A percentile compares a stretch with the other conserved stretches of the same genome.
Conservation (phyloP, 2,113 vertebrate genomes). For the Petromus typicus region DNA sequence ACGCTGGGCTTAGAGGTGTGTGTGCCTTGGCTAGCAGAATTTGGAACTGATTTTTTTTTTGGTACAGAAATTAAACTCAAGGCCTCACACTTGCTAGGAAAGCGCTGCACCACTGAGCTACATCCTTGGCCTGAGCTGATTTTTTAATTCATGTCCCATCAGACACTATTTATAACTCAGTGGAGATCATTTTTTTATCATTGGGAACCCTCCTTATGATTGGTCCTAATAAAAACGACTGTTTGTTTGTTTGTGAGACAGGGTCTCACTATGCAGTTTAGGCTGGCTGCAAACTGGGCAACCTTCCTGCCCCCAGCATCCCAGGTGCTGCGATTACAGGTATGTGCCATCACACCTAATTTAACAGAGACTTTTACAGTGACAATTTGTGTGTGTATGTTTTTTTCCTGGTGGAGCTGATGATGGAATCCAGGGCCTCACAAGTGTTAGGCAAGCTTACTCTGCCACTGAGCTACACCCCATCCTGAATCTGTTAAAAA, state of each 20-base stretch:
- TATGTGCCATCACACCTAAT: background rate
- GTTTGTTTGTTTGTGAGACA: background rate
- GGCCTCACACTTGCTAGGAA: too few species aligned
- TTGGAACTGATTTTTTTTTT: conserved; percentile 26
- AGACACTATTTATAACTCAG: background rate
- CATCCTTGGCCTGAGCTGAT: background rate
- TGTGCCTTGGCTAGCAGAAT: background rate
- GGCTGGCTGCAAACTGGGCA: background rate
- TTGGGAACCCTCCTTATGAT: conserved; percentile 34
- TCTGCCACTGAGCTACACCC: background rate
- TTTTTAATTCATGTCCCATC: background rate
- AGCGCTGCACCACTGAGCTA: too few species aligned
- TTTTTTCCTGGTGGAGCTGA: background rate
- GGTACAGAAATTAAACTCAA: too few species aligned
- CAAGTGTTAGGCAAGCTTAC: background rate
- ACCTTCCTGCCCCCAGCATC: background rate
- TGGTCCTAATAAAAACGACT: conserved; percentile 25
- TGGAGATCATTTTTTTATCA: background rate
- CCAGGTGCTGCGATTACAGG: background rate
- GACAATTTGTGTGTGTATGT: background rate
- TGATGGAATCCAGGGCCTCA: background rate
- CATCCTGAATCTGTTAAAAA: background rate
- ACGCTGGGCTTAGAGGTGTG: background rate
- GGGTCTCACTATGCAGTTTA: background rate
- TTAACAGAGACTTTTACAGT: conserved; percentile 17